These are phyloP conservation scores for Amblyteles armatorius DNA, from an alignment of 2,888 invertebrate species.

Conservation along the genomic window DNA sequence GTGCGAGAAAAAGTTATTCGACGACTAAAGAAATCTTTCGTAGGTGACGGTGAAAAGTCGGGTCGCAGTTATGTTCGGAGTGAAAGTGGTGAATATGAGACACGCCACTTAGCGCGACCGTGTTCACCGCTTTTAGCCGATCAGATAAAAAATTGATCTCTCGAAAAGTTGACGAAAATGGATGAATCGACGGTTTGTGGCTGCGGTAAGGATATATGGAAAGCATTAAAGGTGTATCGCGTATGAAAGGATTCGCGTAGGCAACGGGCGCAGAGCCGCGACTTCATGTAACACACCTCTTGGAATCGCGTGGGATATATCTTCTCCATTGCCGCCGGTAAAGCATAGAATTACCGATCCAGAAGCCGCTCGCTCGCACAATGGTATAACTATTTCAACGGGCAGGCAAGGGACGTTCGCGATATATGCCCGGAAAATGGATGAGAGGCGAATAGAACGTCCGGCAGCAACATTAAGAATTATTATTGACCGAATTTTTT, in stretches of 20 bases:
- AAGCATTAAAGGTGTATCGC: not conserved
- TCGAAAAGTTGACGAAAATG: not conserved
- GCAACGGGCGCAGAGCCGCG: not conserved
- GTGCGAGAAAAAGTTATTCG: not conserved
- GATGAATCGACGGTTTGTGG: no score
- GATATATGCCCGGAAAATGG: conserved; percentile 17
- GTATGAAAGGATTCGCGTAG: conserved; percentile 1
- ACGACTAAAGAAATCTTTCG: not conserved
- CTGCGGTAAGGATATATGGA: not conserved
- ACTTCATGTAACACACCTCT: conserved; percentile 16
- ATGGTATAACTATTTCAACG: conserved; percentile 25
- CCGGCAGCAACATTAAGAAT: conserved; percentile 13
- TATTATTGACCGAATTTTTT: not conserved
- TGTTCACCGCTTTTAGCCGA: not conserved
- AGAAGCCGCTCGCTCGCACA: not conserved
- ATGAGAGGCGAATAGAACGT: conserved; percentile 12
- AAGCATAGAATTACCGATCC: conserved; percentile 30
- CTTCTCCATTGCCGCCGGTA: conserved; percentile 6
- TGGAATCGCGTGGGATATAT: conserved; percentile 1
- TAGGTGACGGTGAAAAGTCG: not conserved
- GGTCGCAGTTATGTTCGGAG: not conserved
- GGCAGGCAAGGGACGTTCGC: conserved; percentile 16
- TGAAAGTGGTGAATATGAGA: not conserved
- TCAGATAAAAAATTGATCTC: not conserved
- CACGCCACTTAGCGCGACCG: no score